A percentile compares a stretch with the other conserved stretches of the same genome.
These are phyloP conservation scores for Agapostemon virescens DNA, from an alignment of 2,888 invertebrate genomes.

Conservation along the genomic window DNA sequence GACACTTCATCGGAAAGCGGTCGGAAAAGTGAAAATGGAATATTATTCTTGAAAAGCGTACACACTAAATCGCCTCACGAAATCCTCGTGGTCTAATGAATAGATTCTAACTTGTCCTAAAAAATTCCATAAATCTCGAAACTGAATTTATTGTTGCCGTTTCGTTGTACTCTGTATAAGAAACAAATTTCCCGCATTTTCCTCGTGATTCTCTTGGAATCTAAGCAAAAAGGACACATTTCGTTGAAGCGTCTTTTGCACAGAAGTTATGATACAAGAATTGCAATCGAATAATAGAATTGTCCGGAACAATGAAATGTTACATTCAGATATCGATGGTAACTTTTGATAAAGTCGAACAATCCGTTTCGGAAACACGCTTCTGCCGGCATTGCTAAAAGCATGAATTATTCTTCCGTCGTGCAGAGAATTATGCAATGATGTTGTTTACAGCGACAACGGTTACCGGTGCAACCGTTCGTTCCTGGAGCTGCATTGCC, in stretches of 20 bases:
- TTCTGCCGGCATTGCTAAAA: slow-evolving; percentile 20
- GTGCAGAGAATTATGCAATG: slow-evolving; percentile 39
- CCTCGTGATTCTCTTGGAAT: neutral
- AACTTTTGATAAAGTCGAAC: slow-evolving; percentile 1
- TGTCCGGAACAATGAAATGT: neutral
- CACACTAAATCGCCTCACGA: too few species aligned
- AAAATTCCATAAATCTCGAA: too few species aligned
- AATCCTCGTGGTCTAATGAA: too few species aligned
- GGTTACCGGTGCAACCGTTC: slow-evolving; percentile 35
- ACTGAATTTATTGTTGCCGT: neutral
- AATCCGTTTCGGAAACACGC: slow-evolving; percentile 7
- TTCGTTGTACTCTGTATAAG: neutral
- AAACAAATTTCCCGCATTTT: neutral
- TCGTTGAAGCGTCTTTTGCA: neutral
- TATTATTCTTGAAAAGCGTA: too few species aligned
- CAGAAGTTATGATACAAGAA: neutral
- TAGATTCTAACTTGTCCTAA: too few species aligned
- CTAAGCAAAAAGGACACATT: neutral
- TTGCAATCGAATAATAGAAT: neutral
- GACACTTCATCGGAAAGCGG: too few species aligned
- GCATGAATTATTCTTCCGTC: slow-evolving; percentile 42
- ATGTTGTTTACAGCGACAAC: slow-evolving; percentile 51
- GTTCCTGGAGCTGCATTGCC: slow-evolving; percentile 44
- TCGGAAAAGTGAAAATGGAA: too few species aligned
- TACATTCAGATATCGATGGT: neutral